A percentile compares a stretch with the other conserved stretches of the same genome.
Conservation (phyloP, 2,888 invertebrate genomes). For the Chirona hameri region DNA sequence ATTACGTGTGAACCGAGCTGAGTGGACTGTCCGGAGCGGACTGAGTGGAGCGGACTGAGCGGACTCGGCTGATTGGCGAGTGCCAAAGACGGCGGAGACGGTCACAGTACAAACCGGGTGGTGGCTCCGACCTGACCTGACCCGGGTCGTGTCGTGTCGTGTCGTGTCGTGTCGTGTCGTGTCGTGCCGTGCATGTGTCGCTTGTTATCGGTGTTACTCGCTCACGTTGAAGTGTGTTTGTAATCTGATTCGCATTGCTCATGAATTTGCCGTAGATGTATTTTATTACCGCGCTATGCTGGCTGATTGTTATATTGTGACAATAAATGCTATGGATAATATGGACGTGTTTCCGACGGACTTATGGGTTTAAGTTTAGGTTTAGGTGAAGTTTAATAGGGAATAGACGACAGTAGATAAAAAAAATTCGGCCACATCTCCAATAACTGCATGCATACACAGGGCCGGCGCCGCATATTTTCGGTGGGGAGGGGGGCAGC, state of each 20-base stretch:
- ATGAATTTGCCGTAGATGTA: neutral
- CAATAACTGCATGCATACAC: no score
- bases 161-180: neutral
- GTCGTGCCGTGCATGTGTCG: neutral
- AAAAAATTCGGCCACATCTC: no score
- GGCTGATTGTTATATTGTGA: neutral
- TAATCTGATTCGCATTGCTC: neutral
- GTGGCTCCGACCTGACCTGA: neutral
- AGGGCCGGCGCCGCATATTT: no score
- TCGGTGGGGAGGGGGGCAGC: no score
- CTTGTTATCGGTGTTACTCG: no score
- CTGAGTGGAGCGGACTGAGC: neutral
- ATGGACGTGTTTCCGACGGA: no score
- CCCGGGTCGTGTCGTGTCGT: neutral
- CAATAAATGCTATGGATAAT: neutral
- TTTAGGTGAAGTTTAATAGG: no score
- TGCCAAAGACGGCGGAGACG: neutral
- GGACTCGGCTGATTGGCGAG: neutral
- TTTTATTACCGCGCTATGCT: neutral
- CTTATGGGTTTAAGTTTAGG: no score
- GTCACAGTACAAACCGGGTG: neutral
- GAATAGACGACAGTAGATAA: no score
- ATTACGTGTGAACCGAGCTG: neutral
- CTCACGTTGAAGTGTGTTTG: neutral
- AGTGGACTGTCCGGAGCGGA: neutral